These are phyloP conservation scores for Beris morrisii DNA, from an alignment of 2,888 invertebrate species.

Conservation along the genomic window DNA sequence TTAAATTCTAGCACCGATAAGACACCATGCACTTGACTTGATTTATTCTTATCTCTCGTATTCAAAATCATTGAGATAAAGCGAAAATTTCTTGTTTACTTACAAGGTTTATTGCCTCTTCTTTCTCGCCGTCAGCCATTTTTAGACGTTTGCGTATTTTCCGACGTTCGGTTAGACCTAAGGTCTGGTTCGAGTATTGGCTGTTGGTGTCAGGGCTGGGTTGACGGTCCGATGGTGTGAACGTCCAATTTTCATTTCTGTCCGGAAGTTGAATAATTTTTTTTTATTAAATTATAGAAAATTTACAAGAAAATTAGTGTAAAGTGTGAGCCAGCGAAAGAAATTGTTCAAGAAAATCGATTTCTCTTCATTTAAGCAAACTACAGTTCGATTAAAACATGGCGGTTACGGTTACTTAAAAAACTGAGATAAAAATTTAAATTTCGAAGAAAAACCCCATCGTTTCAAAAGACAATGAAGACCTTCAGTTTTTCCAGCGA, in stretches of 20 bases:
- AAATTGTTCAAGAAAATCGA: no score
- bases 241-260: constrained; percentile 46
- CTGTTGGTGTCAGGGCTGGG: constrained; percentile 34
- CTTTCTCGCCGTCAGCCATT: constrained; percentile 79
- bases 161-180: constrained; percentile 28
- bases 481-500: no score
- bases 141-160: constrained; percentile 43
- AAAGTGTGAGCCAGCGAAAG: no score
- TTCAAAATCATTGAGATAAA: constrained; percentile 17
- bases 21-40: constrained; percentile 17
- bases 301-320: no score
- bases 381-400: no score
- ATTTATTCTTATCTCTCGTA: constrained; percentile 16
- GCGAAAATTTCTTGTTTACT: constrained; percentile 46
- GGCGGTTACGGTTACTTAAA: no score
- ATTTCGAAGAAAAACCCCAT: no score
- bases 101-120: constrained; percentile 76
- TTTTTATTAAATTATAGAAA: no score
- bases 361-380: no score
- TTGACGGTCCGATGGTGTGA: constrained; percentile 37
- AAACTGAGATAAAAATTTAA: no score
- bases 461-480: no score
- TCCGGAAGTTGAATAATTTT: no score
- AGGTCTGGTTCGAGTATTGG: constrained; percentile 27
- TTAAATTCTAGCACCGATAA: constrained; percentile 19